A percentile compares a stretch with the other conserved stretches of the same genome.
Evolutionary conservation across 1,140 invertebrate species (phyloP).

Genomic region (Hylaeus anthracinus): DNA sequence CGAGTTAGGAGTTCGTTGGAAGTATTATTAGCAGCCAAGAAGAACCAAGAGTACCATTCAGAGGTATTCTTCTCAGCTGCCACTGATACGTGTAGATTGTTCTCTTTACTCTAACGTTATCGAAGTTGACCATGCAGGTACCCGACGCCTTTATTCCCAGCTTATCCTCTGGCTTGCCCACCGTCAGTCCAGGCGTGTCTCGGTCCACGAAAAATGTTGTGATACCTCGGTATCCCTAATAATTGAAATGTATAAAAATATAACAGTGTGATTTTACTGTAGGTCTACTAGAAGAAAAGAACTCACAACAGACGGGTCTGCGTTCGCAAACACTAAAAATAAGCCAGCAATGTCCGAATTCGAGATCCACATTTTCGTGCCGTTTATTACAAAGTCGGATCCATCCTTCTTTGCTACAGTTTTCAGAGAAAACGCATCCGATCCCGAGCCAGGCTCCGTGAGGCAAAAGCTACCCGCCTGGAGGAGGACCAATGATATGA

Average conservation of each 20-base stretch:
- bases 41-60: too few relatives aligned
- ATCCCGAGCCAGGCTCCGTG: constrained; percentile 92
- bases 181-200: constrained; percentile 91
- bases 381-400: constrained; percentile 89
- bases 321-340: constrained; percentile 95
- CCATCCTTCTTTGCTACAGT: constrained; percentile 94
- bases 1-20: too few relatives aligned
- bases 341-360: constrained; percentile 95
- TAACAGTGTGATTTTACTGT: too few relatives aligned
- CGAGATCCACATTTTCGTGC: constrained; percentile 97
- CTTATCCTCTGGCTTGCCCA: constrained; percentile 97
- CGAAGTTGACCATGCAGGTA: constrained; percentile 96
- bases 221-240: constrained; percentile 91
- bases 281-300: too few relatives aligned
- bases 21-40: too few relatives aligned
- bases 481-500: constrained; percentile 62
- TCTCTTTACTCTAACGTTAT: constrained; percentile 90
- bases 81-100: background rate
- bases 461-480: constrained; percentile 96
- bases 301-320: constrained; percentile 88
- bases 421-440: constrained; percentile 94
- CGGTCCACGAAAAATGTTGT: constrained; percentile 97
- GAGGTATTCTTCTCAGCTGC: too few relatives aligned
- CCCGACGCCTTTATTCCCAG: constrained; percentile 93
- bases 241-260: background rate